Evolutionary conservation across 2,888 invertebrate genomes (phyloP).

Genomic region (Agapostemon virescens): DNA sequence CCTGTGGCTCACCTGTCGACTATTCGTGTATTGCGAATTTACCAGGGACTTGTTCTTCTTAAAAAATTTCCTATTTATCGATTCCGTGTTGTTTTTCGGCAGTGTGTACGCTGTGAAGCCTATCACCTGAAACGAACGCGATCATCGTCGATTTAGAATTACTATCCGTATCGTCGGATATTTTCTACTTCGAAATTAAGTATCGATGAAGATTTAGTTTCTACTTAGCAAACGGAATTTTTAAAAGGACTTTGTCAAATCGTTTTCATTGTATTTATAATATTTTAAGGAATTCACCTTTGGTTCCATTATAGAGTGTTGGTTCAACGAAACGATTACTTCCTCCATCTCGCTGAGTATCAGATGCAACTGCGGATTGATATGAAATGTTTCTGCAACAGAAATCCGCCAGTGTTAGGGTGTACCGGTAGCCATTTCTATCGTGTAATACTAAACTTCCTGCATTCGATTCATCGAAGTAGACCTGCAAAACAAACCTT

Average conservation of each 20-base stretch:
- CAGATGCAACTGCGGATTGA: conserved; percentile 94
- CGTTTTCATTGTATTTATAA: not conserved
- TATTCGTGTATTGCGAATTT: conserved; percentile 95
- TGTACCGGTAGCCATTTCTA: not conserved
- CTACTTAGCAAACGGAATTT: not conserved
- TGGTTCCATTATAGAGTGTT: conserved; percentile 95
- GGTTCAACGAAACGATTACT: conserved; percentile 92
- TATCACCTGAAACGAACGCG: conserved; percentile 82
- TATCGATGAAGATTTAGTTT: no score
- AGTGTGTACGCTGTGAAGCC: conserved; percentile 93
- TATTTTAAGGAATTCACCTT: conserved; percentile 83
- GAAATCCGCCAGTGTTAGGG: not conserved
- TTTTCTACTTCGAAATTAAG: not conserved
- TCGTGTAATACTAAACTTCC: conserved; percentile 33
- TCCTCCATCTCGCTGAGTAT: conserved; percentile 90
- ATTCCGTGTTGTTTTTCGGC: conserved; percentile 87
- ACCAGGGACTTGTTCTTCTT: conserved; percentile 92
- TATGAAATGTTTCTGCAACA: conserved; percentile 91
- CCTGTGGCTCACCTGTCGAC: conserved; percentile 91
- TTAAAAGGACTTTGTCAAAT: not conserved
- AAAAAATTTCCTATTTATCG: conserved; percentile 90
- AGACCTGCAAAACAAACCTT: conserved; percentile 80
- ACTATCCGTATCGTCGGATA: not conserved
- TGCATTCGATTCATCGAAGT: conserved; percentile 20
- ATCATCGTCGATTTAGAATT: not conserved